Evolutionary conservation across 2,797 vertebrate species (phyloP), one percentile per base, ranked within the genome.

Genomic region (Gadopsis bispinosus): DNA sequence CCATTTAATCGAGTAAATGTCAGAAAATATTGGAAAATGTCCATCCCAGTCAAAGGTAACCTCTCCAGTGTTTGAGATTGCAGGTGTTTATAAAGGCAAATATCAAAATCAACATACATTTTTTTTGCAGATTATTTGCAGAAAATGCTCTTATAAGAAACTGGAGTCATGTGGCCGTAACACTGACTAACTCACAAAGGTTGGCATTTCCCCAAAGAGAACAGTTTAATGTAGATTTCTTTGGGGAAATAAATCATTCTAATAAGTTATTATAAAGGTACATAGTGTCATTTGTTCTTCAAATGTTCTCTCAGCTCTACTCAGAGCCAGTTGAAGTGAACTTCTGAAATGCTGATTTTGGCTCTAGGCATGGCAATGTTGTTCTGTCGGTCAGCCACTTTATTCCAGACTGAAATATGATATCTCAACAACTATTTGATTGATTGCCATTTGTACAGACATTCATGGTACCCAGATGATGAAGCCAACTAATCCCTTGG

Each of bases 121-220:
- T 26, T 26, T 26, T 26, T 26, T 26, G 26, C 26, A 26, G 17
- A 45, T 45, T 13, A 13, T 41, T 41, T 41, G 39, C 11, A 41
- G 39, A 26, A 26, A 26, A 26, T 26, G 65, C 33, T 59, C 61
- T 11, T 59, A 20, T 16, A 16, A 16, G 73, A 61, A 68, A 75
- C 47, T 45, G 43, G n/a, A 73, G 64, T 43, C 69, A 80, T 83
- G 60, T 81, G 75, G 68, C n/a, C 41, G 20, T 4, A 29, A 7
- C 53, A 53, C 51, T 50, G 54, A 59, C 70, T 53, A 31, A 29
- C 29, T 61, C 33, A 29, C 12, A 69, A 19, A 16, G 37, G 7
- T 26, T 51, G 58, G n/a, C 22, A 29, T 37, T 35, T 12, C 9
- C 26, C 41, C 9, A 47, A 53, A 53, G 31, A 22, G 1, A 59